These are phyloP conservation scores for Pseudomyrmex gracilis DNA, from an alignment of 1,140 invertebrate genomes.

Conservation along the genomic window DNA sequence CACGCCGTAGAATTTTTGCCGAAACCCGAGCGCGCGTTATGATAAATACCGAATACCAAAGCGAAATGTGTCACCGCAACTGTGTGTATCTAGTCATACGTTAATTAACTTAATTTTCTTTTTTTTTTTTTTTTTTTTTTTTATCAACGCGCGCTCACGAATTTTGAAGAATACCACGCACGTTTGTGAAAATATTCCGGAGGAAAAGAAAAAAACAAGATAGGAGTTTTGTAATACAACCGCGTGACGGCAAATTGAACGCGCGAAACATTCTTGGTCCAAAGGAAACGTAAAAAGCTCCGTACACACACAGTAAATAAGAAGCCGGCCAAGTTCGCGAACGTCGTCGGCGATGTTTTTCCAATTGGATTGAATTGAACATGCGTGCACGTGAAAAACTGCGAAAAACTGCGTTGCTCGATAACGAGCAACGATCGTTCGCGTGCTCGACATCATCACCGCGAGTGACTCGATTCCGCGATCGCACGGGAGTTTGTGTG, in stretches of 20 bases:
- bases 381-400: slow-evolving; percentile 52
- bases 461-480: background rate
- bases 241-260: slow-evolving; percentile 52
- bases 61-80: too few species aligned
- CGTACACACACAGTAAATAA: slow-evolving; percentile 56
- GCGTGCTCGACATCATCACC: background rate
- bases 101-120: background rate
- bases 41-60: slow-evolving; percentile 1
- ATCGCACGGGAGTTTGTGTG: slow-evolving; percentile 17
- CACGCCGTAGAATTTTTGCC: background rate
- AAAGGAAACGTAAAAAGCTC: slow-evolving; percentile 60
- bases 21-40: background rate
- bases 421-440: background rate
- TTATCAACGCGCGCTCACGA: background rate
- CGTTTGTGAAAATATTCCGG: background rate
- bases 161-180: too few species aligned
- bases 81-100: slow-evolving; percentile 29
- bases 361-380: slow-evolving; percentile 66
- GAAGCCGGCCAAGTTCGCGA: slow-evolving; percentile 53
- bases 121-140: slow-evolving; percentile 2
- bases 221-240: background rate
- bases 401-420: too few species aligned
- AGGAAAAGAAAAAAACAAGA: too few species aligned
- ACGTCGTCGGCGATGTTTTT: slow-evolving; percentile 52
- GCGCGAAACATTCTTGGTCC: slow-evolving; percentile 53